Evolutionary conservation across 2,113 vertebrate genomes (phyloP).

Genomic region (Psittacula cyanocephala): DNA sequence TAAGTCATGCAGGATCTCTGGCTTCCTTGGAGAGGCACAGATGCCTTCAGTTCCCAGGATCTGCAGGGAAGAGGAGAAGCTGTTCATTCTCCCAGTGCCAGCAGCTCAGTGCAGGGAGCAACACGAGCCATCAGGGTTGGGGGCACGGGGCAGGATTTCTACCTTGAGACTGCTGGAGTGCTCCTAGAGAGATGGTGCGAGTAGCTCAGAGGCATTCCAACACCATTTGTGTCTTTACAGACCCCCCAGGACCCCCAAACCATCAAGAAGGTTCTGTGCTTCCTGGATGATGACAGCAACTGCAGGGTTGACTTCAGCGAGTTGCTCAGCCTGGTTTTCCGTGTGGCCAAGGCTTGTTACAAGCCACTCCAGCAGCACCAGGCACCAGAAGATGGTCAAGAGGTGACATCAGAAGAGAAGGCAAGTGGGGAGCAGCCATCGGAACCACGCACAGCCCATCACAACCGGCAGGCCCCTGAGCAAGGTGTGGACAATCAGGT

Average conservation of each 20-base stretch:
- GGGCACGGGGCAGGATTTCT: not conserved
- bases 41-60: not conserved
- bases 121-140: accelerated
- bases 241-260: slow-evolving; percentile 52
- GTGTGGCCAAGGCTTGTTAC: slow-evolving; percentile 62
- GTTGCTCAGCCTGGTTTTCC: slow-evolving; percentile 66
- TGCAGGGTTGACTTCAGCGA: slow-evolving; percentile 59
- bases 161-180: not conserved
- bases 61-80: not conserved
- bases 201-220: not conserved
- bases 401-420: not conserved
- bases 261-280: slow-evolving; percentile 34
- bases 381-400: not conserved
- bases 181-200: not conserved
- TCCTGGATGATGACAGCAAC: slow-evolving; percentile 50
- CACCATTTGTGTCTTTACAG: not conserved
- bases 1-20: not conserved
- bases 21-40: not conserved
- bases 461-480: not conserved
- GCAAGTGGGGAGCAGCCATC: accelerated
- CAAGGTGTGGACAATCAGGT: not conserved
- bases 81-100: not conserved
- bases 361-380: slow-evolving; percentile 5
- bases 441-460: accelerated
- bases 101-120: not conserved